Evolutionary conservation across 1,140 invertebrate genomes (phyloP).

Genomic region (Drosophila watanabei): DNA sequence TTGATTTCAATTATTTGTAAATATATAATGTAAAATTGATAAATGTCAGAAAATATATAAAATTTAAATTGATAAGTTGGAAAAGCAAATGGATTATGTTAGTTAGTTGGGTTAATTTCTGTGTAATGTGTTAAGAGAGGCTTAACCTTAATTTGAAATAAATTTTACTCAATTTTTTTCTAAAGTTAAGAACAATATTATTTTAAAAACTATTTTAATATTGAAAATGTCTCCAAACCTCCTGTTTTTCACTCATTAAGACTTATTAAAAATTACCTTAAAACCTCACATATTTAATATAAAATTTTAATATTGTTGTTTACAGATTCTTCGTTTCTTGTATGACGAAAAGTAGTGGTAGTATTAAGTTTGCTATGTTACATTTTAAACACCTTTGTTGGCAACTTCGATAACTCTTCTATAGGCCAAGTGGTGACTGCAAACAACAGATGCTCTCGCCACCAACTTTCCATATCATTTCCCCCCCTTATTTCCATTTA

Average conservation of each 20-base stretch:
- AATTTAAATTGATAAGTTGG: not conserved
- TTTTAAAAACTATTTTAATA: too few species aligned
- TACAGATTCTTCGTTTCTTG: not conserved
- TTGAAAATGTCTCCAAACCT: not conserved
- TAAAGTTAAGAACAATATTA: not conserved
- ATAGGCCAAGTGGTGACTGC: slow-evolving; percentile 8
- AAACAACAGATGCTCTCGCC: slow-evolving; percentile 30
- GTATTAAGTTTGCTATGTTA: not conserved
- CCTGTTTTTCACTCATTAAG: not conserved
- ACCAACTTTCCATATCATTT: slow-evolving; percentile 21
- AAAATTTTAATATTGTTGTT: not conserved
- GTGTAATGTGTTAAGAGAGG: not conserved
- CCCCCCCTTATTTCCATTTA: not conserved
- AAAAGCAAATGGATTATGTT: not conserved
- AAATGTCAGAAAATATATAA: not conserved
- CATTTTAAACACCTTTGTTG: not conserved
- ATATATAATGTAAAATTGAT: not conserved
- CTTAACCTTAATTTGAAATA: not conserved
- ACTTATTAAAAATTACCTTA: not conserved
- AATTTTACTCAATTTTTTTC: not conserved
- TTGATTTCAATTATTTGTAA: slow-evolving; percentile 71
- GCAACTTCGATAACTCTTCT: slow-evolving; percentile 4
- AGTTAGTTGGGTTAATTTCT: not conserved
- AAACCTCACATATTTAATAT: not conserved
- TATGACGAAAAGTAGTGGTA: not conserved